phyloP scores from a whole-genome alignment of 2,888 invertebrate genomes.

The Phaedon cochleariae region DNA sequence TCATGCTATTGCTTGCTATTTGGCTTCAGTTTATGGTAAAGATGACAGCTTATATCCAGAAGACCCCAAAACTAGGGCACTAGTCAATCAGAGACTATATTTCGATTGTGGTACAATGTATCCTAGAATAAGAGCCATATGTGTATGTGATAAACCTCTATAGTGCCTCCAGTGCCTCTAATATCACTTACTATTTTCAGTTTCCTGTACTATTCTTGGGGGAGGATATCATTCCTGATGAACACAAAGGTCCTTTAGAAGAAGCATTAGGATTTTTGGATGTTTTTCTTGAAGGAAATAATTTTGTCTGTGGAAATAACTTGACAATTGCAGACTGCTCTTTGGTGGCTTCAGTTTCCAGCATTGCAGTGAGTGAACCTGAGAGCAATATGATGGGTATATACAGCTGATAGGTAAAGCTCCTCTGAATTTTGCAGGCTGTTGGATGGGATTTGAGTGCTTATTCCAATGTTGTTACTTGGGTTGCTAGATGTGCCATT shows the following conservation, averaged over 20 bases:
- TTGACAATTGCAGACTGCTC: constrained; percentile 73
- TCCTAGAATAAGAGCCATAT: constrained; percentile 70
- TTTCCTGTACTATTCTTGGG: constrained; percentile 70
- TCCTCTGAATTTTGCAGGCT: constrained; percentile 61
- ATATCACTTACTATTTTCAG: constrained; percentile 60
- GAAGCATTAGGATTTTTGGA: constrained; percentile 70
- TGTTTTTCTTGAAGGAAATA: constrained; percentile 66
- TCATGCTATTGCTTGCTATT: constrained; percentile 71
- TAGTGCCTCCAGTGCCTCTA: too few relatives aligned
- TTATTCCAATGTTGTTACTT: constrained; percentile 68
- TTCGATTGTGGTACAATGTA: constrained; percentile 72
- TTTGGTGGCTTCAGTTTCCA: constrained; percentile 67
- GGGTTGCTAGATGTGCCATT: constrained; percentile 68
- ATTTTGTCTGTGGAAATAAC: constrained; percentile 70
- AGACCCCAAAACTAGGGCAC: constrained; percentile 66
- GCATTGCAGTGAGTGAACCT: constrained; percentile 64
- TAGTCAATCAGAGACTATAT: constrained; percentile 70
- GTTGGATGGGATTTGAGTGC: constrained; percentile 67
- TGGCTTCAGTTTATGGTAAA: constrained; percentile 70
- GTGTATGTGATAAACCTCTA: constrained; percentile 64
- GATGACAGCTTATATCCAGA: constrained; percentile 70
- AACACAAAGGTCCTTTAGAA: constrained; percentile 66
- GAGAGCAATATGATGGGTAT: too few relatives aligned
- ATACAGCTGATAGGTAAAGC: too few relatives aligned
- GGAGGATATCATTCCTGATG: constrained; percentile 66